Evolutionary conservation across 1,140 invertebrate species (phyloP).

Genomic region (Neuroterus valhalla): DNA sequence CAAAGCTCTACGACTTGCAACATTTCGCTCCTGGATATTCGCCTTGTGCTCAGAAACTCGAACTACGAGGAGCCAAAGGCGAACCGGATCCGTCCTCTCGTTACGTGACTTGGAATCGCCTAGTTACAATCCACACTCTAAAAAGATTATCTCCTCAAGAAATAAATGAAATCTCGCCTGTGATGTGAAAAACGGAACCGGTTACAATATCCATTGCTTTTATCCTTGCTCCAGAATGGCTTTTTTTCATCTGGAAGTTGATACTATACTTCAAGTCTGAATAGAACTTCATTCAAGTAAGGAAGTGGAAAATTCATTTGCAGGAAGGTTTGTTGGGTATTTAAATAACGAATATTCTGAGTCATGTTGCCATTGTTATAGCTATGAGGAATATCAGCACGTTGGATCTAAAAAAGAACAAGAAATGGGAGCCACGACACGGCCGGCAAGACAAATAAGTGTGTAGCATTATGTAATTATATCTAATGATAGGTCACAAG

Average conservation of each 20-base stretch:
- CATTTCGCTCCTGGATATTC: slow-evolving; percentile 17
- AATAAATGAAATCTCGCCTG: no score
- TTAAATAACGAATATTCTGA: no score
- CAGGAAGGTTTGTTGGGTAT: no score
- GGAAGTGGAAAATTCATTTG: no score
- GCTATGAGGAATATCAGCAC: background rate
- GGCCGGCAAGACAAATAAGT: slow-evolving; percentile 3
- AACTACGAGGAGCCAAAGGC: slow-evolving; percentile 55
- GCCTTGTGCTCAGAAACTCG: slow-evolving; percentile 57
- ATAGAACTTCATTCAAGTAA: no score
- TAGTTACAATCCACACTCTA: background rate
- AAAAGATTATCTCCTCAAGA: background rate
- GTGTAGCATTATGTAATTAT: slow-evolving; percentile 18
- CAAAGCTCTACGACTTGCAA: slow-evolving; percentile 40
- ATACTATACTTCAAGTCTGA: no score
- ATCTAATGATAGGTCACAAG: slow-evolving; percentile 14
- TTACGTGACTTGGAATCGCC: background rate
- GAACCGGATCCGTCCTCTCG: slow-evolving; percentile 48
- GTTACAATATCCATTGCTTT: no score
- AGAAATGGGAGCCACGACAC: background rate
- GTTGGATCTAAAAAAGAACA: background rate
- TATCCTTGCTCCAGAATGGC: no score
- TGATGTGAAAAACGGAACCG: no score
- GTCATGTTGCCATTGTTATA: slow-evolving; percentile 17
- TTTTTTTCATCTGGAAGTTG: no score